phyloP scores from a whole-genome alignment of 1,140 invertebrate species.

The Pseudomyrmex gracilis region DNA sequence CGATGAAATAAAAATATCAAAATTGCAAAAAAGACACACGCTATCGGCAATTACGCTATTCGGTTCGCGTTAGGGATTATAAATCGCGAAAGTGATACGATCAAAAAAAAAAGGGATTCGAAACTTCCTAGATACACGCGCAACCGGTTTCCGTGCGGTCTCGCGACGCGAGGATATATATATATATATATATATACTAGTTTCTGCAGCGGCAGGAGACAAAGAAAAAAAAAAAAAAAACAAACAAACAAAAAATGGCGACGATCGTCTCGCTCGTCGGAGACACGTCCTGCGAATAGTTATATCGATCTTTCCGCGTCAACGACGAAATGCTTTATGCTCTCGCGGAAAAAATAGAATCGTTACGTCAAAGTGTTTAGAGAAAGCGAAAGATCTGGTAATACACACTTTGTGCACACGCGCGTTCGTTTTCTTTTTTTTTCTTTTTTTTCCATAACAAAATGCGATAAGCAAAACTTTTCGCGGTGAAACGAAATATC shows the following conservation, averaged over 20 bases:
- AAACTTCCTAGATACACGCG: conserved; percentile 48
- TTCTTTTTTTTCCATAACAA: too few species aligned
- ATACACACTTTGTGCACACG: too few species aligned
- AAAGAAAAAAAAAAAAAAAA: too few species aligned
- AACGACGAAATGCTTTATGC: conserved; percentile 11
- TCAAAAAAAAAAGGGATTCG: conserved; percentile 21
- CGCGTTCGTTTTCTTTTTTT: too few species aligned
- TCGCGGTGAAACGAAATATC: too few species aligned
- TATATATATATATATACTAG: neutral
- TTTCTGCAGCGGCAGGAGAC: neutral
- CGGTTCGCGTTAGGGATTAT: neutral
- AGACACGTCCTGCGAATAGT: conserved; percentile 14
- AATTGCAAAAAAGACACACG: neutral
- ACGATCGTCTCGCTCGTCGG: conserved; percentile 28
- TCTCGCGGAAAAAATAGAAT: neutral
- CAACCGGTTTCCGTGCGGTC: conserved; percentile 45
- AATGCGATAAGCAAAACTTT: too few species aligned
- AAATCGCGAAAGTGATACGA: conserved; percentile 34
- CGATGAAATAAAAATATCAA: too few species aligned
- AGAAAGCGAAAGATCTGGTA: too few species aligned
- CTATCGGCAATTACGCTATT: neutral
- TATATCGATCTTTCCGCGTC: conserved; percentile 6
- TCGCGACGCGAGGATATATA: conserved; percentile 24
- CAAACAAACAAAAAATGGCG: conserved; percentile 47
- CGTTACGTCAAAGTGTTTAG: too few species aligned